Evolutionary conservation across 2,797 vertebrate genomes (phyloP).

Genomic region (Falco columbarius): DNA sequence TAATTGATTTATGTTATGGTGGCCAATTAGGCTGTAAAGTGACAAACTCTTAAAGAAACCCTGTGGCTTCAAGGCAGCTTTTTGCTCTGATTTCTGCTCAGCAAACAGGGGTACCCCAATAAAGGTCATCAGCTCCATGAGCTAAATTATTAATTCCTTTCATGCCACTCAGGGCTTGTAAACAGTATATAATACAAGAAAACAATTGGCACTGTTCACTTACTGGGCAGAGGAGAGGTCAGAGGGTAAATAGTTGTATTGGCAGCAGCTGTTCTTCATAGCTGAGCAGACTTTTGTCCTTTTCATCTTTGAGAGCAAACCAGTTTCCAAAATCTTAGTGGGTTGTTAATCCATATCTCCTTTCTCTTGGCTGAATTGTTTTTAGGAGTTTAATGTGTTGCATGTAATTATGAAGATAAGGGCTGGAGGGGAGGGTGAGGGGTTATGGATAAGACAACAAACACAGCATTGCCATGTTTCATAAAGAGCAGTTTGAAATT

Average conservation of each 20-base stretch:
- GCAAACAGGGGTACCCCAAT: conserved; percentile 80
- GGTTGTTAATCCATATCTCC: not conserved
- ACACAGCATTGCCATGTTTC: not conserved
- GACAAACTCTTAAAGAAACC: conserved; percentile 78
- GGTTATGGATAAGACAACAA: not conserved
- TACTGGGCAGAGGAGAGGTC: conserved; percentile 82
- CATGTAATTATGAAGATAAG: not conserved
- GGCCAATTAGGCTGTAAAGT: conserved; percentile 91
- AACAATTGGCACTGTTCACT: conserved; percentile 87
- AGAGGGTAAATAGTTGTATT: conserved; percentile 84
- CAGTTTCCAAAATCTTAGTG: conserved; percentile 10
- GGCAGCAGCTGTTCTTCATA: conserved; percentile 85
- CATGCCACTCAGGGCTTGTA: conserved; percentile 82
- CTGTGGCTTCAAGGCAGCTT: conserved; percentile 72
- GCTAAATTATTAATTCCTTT: conserved; percentile 84
- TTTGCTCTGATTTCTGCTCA: conserved; percentile 76
- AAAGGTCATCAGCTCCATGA: conserved; percentile 73
- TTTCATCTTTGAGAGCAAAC: conserved; percentile 34
- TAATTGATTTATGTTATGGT: conserved; percentile 88
- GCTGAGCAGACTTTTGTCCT: conserved; percentile 57
- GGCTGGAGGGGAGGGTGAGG: not conserved
- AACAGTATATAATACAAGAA: conserved; percentile 82
- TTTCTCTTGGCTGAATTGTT: not conserved
- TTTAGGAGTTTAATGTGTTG: not conserved
- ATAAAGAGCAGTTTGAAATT: not conserved